These are phyloP conservation scores for Climacteris rufus DNA, from an alignment of 2,113 vertebrate genomes.

Conservation along the genomic window DNA sequence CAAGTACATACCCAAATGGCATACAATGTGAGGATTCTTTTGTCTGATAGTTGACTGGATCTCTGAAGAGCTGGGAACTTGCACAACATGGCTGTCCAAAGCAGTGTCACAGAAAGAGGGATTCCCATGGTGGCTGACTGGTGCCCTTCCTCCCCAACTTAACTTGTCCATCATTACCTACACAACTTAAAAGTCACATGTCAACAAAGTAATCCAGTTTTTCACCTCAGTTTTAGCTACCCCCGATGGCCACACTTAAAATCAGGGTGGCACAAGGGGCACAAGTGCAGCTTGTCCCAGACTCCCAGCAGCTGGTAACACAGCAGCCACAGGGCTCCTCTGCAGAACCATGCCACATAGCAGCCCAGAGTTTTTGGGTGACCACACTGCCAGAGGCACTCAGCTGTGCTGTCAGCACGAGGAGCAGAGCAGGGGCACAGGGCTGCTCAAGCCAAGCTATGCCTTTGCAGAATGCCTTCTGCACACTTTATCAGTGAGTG, in stretches of 20 bases:
- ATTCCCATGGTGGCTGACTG: neutral
- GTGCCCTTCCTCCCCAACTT: neutral
- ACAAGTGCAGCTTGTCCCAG: neutral
- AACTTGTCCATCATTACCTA: neutral
- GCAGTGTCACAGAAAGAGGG: neutral
- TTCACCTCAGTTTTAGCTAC: neutral
- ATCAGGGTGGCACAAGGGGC: neutral
- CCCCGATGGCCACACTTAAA: neutral
- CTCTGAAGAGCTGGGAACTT: neutral
- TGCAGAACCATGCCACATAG: neutral
- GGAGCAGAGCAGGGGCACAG: neutral
- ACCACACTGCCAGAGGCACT: neutral
- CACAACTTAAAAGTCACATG: neutral
- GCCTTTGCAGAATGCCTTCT: neutral
- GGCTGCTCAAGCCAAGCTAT: neutral
- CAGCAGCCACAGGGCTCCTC: neutral
- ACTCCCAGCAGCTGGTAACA: neutral
- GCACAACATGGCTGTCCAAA: neutral
- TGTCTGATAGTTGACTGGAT: neutral
- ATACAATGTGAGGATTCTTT: neutral
- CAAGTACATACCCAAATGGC: neutral
- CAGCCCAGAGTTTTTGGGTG: neutral
- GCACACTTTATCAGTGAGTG: rapidly evolving
- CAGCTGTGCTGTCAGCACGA: neutral
- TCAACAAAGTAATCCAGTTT: neutral